Evolutionary conservation across 2,113 vertebrate species (phyloP).

Genomic region (Hassar affinis): DNA sequence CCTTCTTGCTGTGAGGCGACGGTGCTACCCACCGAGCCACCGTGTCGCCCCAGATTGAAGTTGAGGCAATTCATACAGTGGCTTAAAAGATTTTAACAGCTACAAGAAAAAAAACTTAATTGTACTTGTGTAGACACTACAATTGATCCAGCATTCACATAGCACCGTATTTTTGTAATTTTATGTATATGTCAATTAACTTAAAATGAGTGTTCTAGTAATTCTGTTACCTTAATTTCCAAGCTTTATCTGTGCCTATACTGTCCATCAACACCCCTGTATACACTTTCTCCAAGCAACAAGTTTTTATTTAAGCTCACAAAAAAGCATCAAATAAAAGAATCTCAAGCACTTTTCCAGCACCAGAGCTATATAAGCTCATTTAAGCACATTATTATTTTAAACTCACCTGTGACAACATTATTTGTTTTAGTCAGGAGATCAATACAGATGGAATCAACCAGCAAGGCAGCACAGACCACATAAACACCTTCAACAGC

Average conservation of each 20-base stretch:
- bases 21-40: no score
- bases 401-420: slow-evolving; percentile 1
- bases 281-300: not conserved
- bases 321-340: not conserved
- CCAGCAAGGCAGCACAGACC: slow-evolving; percentile 9
- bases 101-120: not conserved
- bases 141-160: not conserved
- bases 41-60: no score
- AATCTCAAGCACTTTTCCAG: not conserved
- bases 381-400: slow-evolving; percentile 4
- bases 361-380: not conserved
- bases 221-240: not conserved
- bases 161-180: not conserved
- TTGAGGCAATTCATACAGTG: not conserved
- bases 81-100: not conserved
- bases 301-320: not conserved
- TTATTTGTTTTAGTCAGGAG: not conserved
- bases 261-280: not conserved
- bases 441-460: slow-evolving; percentile 6
- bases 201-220: not conserved
- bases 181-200: not conserved
- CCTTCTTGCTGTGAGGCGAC: no score
- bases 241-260: not conserved
- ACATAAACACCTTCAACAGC: slow-evolving; percentile 13
- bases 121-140: not conserved